Evolutionary conservation across 2,797 vertebrate species (phyloP), one percentile per base, ranked within the genome.

Genomic region (Sebastes ruberrimus): DNA sequence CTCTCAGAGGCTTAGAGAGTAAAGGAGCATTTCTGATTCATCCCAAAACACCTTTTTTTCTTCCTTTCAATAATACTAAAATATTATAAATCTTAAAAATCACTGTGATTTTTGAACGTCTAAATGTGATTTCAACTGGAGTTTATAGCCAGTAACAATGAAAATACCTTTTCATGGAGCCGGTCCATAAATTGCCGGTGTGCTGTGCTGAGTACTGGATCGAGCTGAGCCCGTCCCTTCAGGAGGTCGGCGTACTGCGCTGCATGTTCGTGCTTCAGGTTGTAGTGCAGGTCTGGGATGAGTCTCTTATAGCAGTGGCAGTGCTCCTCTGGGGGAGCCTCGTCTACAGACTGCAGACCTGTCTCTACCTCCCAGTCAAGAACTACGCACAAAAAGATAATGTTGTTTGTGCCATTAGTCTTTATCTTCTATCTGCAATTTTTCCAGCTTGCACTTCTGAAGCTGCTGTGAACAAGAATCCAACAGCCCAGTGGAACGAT

Each of bases 231-330:
- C 79, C 81, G 90, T 25, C 82, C 89, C 65, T 86, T 86, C 60
- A 91, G 81, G 59, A 94, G 74, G 76, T 95, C 90, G 53, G 93
- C 83, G 68, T 93, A 93, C 63, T 90, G 85, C 52, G 86, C 77
- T 2, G 89, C 87, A 3, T 87, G 89, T 20, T 91, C 85, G 28
- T 85, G 93, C 68, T 80, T 90, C 78, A 95, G 85, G 79, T 95
- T 93, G 80, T 76, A 82, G n/a, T 85, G 42, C 6, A 96, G 91
- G 83, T 95, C 93, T 56, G 88, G 94, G 78, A 95, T 94, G 18
- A 88, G 76, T 82, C 93, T 90, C 82, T 94, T 94, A 70, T 95
- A 96, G 83, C 93, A 95, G 85, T 94, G 91, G 76, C 93, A 95
- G 82, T 88, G 86, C 25, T 93, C 85, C 85, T 96, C 93, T 27